Conservation (phyloP, 92 coral and sea anemone species). For the Epizoanthus stellaris region DNA sequence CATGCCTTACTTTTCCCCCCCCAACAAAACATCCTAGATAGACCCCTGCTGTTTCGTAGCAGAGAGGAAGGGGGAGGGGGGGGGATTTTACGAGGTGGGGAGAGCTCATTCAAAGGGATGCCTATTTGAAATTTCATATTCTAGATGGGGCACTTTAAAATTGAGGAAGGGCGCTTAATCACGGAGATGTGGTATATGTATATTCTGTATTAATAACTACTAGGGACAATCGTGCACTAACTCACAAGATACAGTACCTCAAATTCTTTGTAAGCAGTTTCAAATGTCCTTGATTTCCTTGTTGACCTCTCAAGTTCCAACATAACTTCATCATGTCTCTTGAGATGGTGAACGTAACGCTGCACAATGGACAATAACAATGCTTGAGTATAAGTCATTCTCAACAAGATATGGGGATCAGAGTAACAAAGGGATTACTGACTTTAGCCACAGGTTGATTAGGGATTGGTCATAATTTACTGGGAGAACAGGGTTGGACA, state of each 20-base stretch:
- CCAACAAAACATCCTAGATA: no score
- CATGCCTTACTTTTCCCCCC: no score
- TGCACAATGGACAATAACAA: not conserved
- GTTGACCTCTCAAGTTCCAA: slow-evolving; percentile 85
- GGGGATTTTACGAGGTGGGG: no score
- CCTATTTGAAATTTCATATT: no score
- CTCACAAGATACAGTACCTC: slow-evolving; percentile 69
- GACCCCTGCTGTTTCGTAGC: no score
- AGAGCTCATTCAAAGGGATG: no score
- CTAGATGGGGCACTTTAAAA: not conserved
- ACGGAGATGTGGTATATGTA: not conserved
- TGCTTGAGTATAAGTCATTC: not conserved
- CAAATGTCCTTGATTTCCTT: slow-evolving; percentile 83
- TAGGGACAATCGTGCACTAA: not conserved
- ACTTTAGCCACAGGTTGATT: no score
- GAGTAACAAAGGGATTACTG: no score
- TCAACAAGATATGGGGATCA: not conserved
- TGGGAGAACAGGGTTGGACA: no score
- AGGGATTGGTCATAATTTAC: no score
- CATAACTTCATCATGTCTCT: slow-evolving; percentile 91
- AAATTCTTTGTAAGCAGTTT: slow-evolving; percentile 91
- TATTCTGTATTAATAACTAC: not conserved
- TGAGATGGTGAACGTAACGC: slow-evolving; percentile 83
- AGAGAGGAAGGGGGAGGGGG: no score
- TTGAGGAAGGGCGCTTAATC: not conserved